These are phyloP conservation scores for Pseudorhombus dupliciocellatus DNA, from an alignment of 2,113 vertebrate species.

Conservation along the genomic window DNA sequence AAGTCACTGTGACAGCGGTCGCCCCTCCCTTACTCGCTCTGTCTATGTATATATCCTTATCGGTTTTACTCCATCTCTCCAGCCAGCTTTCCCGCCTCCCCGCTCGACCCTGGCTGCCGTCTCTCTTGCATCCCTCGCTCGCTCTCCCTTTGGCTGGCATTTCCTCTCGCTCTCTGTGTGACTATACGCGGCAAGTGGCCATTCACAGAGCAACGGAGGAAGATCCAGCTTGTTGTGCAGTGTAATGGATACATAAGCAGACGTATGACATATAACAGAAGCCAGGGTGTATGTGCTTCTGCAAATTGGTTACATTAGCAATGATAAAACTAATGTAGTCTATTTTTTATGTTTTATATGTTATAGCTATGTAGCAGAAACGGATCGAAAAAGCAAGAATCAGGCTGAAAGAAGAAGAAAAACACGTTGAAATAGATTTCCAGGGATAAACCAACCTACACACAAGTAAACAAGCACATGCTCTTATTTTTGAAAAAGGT, in stretches of 20 bases:
- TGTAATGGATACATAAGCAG: conserved; percentile 11
- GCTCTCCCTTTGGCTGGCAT: conserved; percentile 4
- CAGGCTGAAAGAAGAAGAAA: too few relatives aligned
- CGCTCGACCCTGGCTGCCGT: conserved; percentile 18
- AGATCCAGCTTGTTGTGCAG: conserved; percentile 11
- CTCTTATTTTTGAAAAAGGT: not conserved
- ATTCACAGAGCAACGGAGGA: conserved; percentile 26
- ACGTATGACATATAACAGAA: not conserved
- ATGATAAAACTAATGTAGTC: not conserved
- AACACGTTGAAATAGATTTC: not conserved
- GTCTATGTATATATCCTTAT: conserved; percentile 34
- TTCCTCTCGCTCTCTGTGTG: conserved; percentile 17
- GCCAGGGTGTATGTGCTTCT: not conserved
- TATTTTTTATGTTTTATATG: not conserved
- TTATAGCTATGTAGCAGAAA: not conserved
- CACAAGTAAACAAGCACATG: not conserved
- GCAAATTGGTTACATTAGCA: not conserved
- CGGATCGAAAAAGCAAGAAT: not conserved
- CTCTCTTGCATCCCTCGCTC: conserved; percentile 7
- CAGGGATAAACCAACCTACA: not conserved
- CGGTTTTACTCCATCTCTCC: conserved; percentile 35
- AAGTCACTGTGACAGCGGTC: conserved; percentile 52
- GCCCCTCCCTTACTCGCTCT: conserved; percentile 23
- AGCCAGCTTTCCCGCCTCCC: not conserved
- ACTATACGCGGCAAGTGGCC: conserved; percentile 21